phyloP scores from a whole-genome alignment of 2,113 vertebrate species.

The Regulus satrapa region DNA sequence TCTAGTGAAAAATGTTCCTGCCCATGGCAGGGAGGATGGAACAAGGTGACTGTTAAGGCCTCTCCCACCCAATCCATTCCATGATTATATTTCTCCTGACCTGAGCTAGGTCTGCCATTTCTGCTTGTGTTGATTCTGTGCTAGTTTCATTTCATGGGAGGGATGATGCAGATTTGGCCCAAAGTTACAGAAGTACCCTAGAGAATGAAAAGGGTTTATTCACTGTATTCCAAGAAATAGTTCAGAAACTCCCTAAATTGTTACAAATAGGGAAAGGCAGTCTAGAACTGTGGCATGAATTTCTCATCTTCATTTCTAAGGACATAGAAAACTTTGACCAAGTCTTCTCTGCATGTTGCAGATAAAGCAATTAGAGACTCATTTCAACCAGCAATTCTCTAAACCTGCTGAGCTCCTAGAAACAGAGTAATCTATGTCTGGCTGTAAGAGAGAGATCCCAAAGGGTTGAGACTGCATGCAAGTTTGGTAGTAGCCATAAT shows the following conservation, averaged over 20 bases:
- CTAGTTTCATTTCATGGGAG: background rate
- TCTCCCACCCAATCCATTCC: background rate
- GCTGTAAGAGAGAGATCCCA: background rate
- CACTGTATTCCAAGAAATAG: background rate
- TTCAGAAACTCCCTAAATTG: background rate
- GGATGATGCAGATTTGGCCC: background rate
- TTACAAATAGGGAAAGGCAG: background rate
- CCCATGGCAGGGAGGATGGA: background rate
- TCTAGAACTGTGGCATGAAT: background rate
- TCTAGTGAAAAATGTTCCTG: background rate
- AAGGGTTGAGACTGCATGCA: background rate
- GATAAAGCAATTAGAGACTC: background rate
- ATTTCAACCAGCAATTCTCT: background rate
- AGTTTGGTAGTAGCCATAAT: background rate
- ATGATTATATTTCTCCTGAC: background rate
- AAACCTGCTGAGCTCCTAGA: background rate
- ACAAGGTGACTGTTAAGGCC: background rate
- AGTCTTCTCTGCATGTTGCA: background rate
- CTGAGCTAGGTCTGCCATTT: background rate
- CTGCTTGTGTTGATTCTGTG: background rate
- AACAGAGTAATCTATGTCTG: background rate
- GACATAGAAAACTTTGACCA: background rate
- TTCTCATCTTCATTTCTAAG: background rate
- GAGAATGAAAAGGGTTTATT: background rate
- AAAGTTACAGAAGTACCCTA: background rate